Evolutionary conservation across 2,113 vertebrate genomes (phyloP).

Genomic region (Accipiter cooperii): DNA sequence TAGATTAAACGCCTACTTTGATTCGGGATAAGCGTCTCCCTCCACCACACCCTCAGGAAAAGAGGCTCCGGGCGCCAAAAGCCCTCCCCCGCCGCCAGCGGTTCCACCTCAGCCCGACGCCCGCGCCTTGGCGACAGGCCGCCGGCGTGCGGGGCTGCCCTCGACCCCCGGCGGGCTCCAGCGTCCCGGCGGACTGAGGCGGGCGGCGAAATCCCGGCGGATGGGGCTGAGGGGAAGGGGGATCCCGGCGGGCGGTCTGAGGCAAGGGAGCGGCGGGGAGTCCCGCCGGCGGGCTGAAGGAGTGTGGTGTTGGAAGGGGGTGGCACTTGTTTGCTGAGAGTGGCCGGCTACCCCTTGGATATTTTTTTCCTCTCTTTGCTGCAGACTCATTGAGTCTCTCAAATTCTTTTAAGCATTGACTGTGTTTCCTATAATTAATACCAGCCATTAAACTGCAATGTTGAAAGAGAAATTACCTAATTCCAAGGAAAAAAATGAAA

Average conservation of each 20-base stretch:
- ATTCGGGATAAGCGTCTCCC: background rate
- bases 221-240: no score
- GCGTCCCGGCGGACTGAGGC: no score
- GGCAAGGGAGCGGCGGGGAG: background rate
- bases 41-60: fast-evolving
- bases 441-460: slow-evolving; percentile 66
- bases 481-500: slow-evolving; percentile 67
- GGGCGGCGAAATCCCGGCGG: no score
- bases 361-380: background rate
- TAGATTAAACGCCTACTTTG: fast-evolving
- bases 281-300: background rate
- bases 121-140: no score
- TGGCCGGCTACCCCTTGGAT: background rate
- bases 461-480: slow-evolving; percentile 73
- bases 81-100: background rate
- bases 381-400: slow-evolving; percentile 13
- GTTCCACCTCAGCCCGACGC: background rate
- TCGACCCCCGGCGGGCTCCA: background rate
- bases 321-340: background rate
- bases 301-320: fast-evolving
- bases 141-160: no score
- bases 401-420: slow-evolving; percentile 44
- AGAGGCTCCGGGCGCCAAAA: no score
- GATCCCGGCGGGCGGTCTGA: background rate
- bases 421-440: slow-evolving; percentile 72